A percentile compares a stretch with the other conserved stretches of the same genome.
These are phyloP conservation scores for Sinodicranocentrus sp. DNA, from an alignment of 2,888 invertebrate species.

Conservation along the genomic window DNA sequence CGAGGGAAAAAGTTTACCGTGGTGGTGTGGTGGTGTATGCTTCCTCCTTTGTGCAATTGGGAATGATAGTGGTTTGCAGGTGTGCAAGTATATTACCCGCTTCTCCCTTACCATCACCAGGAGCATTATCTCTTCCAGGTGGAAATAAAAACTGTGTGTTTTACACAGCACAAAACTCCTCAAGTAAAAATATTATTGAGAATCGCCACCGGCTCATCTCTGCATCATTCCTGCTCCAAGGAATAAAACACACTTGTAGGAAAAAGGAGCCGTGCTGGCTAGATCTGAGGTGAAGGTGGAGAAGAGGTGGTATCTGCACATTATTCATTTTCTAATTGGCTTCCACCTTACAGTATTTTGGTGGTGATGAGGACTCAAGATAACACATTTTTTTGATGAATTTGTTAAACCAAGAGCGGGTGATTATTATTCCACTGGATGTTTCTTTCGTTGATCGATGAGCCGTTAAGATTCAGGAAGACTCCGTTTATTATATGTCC, in stretches of 20 bases:
- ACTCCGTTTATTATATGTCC: not conserved
- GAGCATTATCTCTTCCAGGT: no score
- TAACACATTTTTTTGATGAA: not conserved
- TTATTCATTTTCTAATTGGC: not conserved
- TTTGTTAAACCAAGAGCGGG: not conserved
- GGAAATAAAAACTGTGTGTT: no score
- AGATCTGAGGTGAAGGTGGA: conserved; percentile 23
- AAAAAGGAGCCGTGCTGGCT: conserved; percentile 52
- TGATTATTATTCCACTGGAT: not conserved
- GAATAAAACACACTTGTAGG: not conserved
- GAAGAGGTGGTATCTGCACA: conserved; percentile 49
- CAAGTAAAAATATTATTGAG: conserved; percentile 14
- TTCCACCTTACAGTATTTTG: not conserved
- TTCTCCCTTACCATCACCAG: not conserved
- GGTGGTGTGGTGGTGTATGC: conserved; percentile 29
- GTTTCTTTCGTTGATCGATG: no score
- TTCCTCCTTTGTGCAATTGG: no score
- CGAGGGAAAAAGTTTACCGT: not conserved
- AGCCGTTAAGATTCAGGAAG: not conserved
- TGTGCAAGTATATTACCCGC: no score
- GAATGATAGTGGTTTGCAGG: no score
- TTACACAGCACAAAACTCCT: no score
- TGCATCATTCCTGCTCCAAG: conserved; percentile 30
- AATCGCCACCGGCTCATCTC: conserved; percentile 53
- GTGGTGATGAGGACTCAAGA: not conserved